phyloP scores from a whole-genome alignment of 2,113 vertebrate species.

The Anoplopoma fimbria region DNA sequence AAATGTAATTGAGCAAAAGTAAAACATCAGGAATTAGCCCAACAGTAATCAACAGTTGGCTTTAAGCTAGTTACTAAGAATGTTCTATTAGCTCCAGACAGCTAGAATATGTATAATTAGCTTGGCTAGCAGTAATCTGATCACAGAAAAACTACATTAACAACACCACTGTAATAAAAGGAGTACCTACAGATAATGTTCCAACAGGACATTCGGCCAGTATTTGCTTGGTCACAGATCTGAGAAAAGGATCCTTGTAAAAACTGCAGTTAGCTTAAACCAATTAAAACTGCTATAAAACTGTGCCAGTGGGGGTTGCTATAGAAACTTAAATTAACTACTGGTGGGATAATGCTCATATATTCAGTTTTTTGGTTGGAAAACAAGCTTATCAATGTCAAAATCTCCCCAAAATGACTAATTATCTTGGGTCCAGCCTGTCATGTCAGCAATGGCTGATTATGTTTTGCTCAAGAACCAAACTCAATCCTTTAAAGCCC shows the following conservation, averaged over 20 bases:
- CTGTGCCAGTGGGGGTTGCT: neutral
- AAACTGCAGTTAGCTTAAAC: neutral
- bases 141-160: neutral
- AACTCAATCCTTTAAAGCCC: neutral
- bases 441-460: neutral
- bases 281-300: neutral
- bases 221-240: neutral
- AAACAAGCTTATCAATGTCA: neutral
- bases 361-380: neutral
- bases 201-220: neutral
- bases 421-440: neutral
- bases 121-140: neutral
- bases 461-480: neutral
- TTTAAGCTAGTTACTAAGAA: no score
- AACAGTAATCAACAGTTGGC: neutral
- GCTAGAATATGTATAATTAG: neutral
- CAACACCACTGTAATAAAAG: neutral
- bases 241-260: neutral
- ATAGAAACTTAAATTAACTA: neutral
- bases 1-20: no score
- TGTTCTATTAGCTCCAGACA: neutral
- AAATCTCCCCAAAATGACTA: neutral
- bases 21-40: no score
- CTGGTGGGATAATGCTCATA: neutral
- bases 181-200: neutral